These are phyloP conservation scores for Plagodis pulveraria DNA, from an alignment of 2,888 invertebrate genomes.

Conservation along the genomic window DNA sequence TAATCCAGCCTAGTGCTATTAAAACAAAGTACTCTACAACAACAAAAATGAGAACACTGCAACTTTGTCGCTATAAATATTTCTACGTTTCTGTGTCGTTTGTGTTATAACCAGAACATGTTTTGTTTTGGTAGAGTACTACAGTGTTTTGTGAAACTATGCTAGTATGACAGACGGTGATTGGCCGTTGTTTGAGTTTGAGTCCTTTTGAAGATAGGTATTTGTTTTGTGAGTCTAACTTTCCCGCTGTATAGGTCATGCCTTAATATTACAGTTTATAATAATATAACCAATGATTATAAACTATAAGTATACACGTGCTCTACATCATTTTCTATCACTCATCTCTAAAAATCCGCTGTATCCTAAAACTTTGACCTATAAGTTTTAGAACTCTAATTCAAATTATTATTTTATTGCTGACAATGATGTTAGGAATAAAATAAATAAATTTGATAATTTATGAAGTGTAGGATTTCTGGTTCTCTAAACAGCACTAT, in stretches of 20 bases:
- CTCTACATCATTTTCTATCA: too few relatives aligned
- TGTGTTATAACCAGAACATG: background rate
- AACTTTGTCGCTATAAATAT: constrained; percentile 13
- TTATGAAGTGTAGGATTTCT: too few relatives aligned
- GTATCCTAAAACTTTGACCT: too few relatives aligned
- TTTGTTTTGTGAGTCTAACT: constrained; percentile 50
- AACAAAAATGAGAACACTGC: constrained; percentile 10
- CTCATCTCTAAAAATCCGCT: too few relatives aligned
- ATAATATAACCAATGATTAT: too few relatives aligned
- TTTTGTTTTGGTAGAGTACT: constrained; percentile 11
- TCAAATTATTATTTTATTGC: too few relatives aligned
- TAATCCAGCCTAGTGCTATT: constrained; percentile 81
- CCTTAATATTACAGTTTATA: constrained; percentile 7
- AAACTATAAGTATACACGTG: too few relatives aligned
- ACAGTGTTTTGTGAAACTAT: constrained; percentile 1
- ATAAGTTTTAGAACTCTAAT: too few relatives aligned
- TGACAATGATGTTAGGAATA: too few relatives aligned
- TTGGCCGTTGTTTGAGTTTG: constrained; percentile 55
- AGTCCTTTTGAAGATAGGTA: constrained; percentile 54
- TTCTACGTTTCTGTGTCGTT: background rate
- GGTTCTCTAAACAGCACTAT: too few relatives aligned
- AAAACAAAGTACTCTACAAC: constrained; percentile 71
- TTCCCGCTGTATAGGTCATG: constrained; percentile 37
- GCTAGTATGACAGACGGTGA: constrained; percentile 54
- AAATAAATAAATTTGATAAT: too few relatives aligned